Base-by-base conservation (phyloP, 2,797 vertebrate genomes). In the Esox lucius region DNA sequence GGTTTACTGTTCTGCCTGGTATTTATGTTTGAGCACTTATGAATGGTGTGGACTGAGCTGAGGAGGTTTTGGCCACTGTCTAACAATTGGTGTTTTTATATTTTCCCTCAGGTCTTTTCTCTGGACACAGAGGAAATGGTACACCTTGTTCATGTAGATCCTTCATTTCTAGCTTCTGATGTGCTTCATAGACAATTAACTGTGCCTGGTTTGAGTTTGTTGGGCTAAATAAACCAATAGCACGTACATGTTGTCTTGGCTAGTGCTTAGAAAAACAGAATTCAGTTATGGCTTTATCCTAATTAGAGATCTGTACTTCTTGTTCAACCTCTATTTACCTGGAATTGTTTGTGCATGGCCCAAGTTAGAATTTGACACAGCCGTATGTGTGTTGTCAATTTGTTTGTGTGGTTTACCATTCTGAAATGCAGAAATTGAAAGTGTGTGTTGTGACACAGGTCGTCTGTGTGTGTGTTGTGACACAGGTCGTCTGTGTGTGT, bases 41-140 rank as follows among this genome's bases (percentile, higher is more conserved):
- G 26, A 16, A 70, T 26, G 26, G 16, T 64, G 53, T 59, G 13
- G 0, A 4, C 26, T 59, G n/a, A 11, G 19, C 24, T 2, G 12
- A 68, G 68, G 65, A 24, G 83, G 68, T 72, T 46, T 78, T 51
- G 13, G n/a, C 33, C 17, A 16, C 16, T 39, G 24, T 4, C 12
- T 69, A 69, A 75, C 67, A 48, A 35, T 62, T 48, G 16, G 65
- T 49, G 53, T 68, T 79, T 53, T n/a, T 62, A n/a, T 8, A 39
- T 24, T 68, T 72, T 75, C 79, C 77, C 42, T 56, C 33, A 80
- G 82, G 68, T 80, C 56, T 81, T 76, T n/a, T 74, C 72, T 73
- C n/a, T 56, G 71, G 77, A 87, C 77, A 73, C 35, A 75, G 71
- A 75, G 80, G 74, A 82, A 79, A 85, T 42, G n/a, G 76, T 83